Evolutionary conservation across 2,797 vertebrate genomes (phyloP), one percentile per base, ranked within the genome.

Genomic region (Eptatretus atami): DNA sequence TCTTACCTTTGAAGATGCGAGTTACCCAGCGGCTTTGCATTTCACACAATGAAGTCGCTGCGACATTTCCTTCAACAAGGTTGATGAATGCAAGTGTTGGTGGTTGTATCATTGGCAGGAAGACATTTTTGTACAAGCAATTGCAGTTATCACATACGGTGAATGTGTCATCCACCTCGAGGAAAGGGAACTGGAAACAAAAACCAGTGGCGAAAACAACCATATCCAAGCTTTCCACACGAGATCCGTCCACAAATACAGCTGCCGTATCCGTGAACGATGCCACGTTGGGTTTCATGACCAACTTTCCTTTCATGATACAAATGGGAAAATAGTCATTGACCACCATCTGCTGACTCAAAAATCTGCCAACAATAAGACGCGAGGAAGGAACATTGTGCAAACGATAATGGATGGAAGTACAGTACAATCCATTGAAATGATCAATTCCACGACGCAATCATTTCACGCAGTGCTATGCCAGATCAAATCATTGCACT

Each of bases 151-250:
- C 75, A 65, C 75, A 71, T 57, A 79, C 73, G 64, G 70, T 66
- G 25, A 78, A 53, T 3, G 77, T 69, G n/a, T 76, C 66, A 8
- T 44, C 31, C 31, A 44, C 31, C 31, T 44, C 31, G 67, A 80
- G 71, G 73, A 82, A 82, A 1, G 80, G 75, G 66, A 76, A 83
- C 63, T 76, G 75, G 66, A 80, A 80, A 15, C 10, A 75, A 73
- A 80, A 81, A 55, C 79, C 79, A 15, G 79, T 81, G 63, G 78
- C 77, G 73, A 84, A 82, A 65, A 82, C 77, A 71, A 80, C 74
- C 65, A 76, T 66, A 66, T 80, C 80, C 13, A 81, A 70, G 60
- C 79, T 74, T 64, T 74, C 77, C 31, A 8, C 31, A 3, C 73
- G 64, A 10, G 71, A 80, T 8, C 77, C 78, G 54, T 82, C 78